Evolutionary conservation across 2,888 invertebrate species (phyloP).

Genomic region (Agrenia bidenticulata): DNA sequence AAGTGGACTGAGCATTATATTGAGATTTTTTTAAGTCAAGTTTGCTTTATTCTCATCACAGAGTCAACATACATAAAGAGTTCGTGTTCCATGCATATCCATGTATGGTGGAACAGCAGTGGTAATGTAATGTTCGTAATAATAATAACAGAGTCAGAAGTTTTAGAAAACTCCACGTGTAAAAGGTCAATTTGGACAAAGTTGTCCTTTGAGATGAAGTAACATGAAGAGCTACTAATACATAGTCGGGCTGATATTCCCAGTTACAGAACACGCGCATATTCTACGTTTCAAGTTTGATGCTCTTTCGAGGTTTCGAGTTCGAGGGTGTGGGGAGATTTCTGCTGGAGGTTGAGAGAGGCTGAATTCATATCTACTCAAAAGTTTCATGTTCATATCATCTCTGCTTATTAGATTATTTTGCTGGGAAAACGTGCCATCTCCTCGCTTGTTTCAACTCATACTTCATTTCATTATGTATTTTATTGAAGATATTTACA

Average conservation of each 20-base stretch:
- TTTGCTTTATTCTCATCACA: too few relatives aligned
- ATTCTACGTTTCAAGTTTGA: conserved; percentile 13
- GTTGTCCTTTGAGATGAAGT: conserved; percentile 50
- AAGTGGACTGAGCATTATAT: too few relatives aligned
- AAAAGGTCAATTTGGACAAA: conserved; percentile 53
- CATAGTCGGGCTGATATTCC: background rate
- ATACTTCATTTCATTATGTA: too few relatives aligned
- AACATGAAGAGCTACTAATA: background rate
- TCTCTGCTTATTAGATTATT: too few relatives aligned
- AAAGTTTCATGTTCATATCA: too few relatives aligned
- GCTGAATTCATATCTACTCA: too few relatives aligned
- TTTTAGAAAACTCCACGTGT: conserved; percentile 48
- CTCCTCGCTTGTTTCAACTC: too few relatives aligned
- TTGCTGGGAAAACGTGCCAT: too few relatives aligned
- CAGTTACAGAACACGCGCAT: conserved; percentile 13
- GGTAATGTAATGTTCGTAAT: conserved; percentile 6
- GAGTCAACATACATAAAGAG: too few relatives aligned
- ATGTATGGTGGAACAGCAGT: conserved; percentile 1
- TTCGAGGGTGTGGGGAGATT: conserved; percentile 6
- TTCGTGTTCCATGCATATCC: background rate
- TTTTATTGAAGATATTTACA: too few relatives aligned
- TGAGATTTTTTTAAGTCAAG: too few relatives aligned
- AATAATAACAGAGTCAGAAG: conserved; percentile 7
- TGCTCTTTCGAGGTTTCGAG: conserved; percentile 5
- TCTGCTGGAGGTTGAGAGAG: background rate